Evolutionary conservation across 2,888 invertebrate species (phyloP), one percentile per base, ranked within the genome.

Genomic region (Hermaeophaga mercurialis): DNA sequence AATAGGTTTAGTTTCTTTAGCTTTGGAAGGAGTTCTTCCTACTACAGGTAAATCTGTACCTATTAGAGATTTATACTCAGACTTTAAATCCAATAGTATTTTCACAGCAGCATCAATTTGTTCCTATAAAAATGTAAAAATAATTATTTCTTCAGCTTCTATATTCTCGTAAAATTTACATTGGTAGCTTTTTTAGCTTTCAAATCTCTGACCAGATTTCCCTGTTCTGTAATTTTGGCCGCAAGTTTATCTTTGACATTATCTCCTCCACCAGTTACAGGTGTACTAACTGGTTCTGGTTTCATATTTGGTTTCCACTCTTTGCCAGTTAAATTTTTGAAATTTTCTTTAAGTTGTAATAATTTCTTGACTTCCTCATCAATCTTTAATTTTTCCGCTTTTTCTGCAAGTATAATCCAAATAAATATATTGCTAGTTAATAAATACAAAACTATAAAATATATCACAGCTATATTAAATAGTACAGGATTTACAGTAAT

Each of bases 131-230:
- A 48, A n/a, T n/a, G n/a, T n/a, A n/a, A n/a, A n/a, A n/a, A n/a
- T n/a, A n/a, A n/a, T n/a, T n/a, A n/a, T n/a, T n/a, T n/a, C n/a
- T n/a, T n/a, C n/a, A n/a, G n/a, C n/a, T n/a, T n/a, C n/a, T n/a
- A n/a, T n/a, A n/a, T n/a, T n/a, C n/a, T n/a, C n/a, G n/a, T n/a
- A 46, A n/a, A 44, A 55, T 33, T 58, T 47, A 70, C 71, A 69
- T 82, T 81, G 18, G 66, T 59, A 1, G 79, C 80, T 56, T 80
- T 80, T 46, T 73, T 75, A 1, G 78, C 55, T 66, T 84, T 84
- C 18, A 86, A 77, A 26, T 82, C 77, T 46, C 86, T 75, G 2
- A 88, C 84, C 59, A 80, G 74, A 64, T 85, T 81, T 9, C 86
- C 87, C 70, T 87, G 87, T 9, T 78, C 79, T 45, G 75, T 80